A percentile compares a stretch with the other conserved stretches of the same genome.
phyloP scores from a whole-genome alignment of 2,888 invertebrate species.

The Choristoneura rosaceana region DNA sequence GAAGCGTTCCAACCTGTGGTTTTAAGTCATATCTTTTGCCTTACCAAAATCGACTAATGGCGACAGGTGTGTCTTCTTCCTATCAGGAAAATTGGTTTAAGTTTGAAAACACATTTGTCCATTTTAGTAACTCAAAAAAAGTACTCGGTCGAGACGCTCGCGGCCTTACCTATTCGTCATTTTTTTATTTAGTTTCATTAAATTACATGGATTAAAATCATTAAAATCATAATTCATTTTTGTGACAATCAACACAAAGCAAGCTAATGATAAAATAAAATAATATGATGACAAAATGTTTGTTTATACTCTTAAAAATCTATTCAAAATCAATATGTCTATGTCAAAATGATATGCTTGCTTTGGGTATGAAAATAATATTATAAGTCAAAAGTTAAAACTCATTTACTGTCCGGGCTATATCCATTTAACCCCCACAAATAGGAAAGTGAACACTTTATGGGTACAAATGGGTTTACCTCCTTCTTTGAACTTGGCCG shows the following conservation, averaged over 20 bases:
- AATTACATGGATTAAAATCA: conserved; percentile 16
- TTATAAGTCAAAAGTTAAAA: conserved; percentile 7
- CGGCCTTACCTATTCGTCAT: background rate
- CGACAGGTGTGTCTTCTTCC: too few species aligned
- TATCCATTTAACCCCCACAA: background rate
- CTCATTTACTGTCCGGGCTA: background rate
- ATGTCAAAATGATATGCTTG: conserved; percentile 7
- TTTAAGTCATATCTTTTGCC: too few species aligned
- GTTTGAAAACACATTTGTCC: too few species aligned
- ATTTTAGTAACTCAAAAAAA: too few species aligned
- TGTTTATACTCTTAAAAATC: too few species aligned
- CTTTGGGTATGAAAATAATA: conserved; percentile 30
- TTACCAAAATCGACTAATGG: too few species aligned
- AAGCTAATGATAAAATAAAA: conserved; percentile 29
- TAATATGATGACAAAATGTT: conserved; percentile 8
- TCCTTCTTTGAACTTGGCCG: too few species aligned
- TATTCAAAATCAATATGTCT: too few species aligned
- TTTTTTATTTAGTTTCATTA: background rate
- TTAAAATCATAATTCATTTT: conserved; percentile 38
- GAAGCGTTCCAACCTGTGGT: too few species aligned
- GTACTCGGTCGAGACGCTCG: too few species aligned
- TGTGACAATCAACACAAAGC: conserved; percentile 27
- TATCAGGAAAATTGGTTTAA: too few species aligned
- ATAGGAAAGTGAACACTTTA: background rate
- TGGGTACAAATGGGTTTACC: too few species aligned